Base-by-base conservation (phyloP, 2,797 vertebrate genomes). In the Thamnophis elegans region DNA sequence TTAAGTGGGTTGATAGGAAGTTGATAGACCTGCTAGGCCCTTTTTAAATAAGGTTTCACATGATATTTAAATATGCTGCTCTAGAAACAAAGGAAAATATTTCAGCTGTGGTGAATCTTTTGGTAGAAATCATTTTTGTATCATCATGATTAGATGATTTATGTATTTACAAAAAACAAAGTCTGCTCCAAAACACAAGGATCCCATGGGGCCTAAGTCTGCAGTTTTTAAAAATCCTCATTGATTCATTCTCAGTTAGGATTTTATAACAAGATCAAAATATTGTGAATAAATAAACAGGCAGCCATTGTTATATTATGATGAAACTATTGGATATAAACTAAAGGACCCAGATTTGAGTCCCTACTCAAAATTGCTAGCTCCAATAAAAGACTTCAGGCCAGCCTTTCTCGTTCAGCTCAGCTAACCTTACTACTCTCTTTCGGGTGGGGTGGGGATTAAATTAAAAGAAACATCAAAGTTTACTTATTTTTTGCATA, bases 211-310 rank as follows among this genome's bases (percentile, higher is more conserved):
- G 88, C 22, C 54, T 36, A 59, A 59, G 47, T 59, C 13, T 60
- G 13, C 28, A 82, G 36, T 82, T 47, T 82, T 82, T 82, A 82
- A 86, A 42, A 51, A 36, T 28, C 91, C 86, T 32, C 26, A 28
- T 85, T 85, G 11, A 68, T 51, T 73, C 11, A 54, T 2, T 58
- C 32, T 87, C 78, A 91, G 2, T 5, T 32, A 7, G 36, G 54
- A 82, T 86, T 86, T 85, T 78, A 92, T 47, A 92, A 47, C 86
- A 88, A 51, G 36, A 89, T 60, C 36, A 92, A 85, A 59, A 47
- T 89, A 51, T 85, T 85, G 36, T 10, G 82, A 36, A 65, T 42
- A 82, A 47, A 2, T 55, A 54, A 36, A 36, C 54, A 85, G 42
- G 58, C 22, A 82, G n/a, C 32, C 26, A 60, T 82, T 60, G 59